Evolutionary conservation across 1,140 invertebrate genomes (phyloP).

Genomic region (Micrasema minimum): DNA sequence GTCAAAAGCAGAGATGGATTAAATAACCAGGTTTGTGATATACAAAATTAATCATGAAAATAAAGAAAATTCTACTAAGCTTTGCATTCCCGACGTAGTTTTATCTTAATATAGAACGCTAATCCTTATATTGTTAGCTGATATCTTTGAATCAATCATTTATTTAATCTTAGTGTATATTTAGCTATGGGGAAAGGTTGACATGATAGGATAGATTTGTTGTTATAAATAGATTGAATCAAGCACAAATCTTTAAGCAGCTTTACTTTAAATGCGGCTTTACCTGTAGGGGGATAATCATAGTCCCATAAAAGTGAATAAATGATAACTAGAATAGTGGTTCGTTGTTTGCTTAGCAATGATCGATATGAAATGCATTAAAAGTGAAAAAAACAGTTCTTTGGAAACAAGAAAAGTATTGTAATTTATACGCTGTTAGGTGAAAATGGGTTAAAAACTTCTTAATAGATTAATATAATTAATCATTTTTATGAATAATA

Average conservation of each 20-base stretch:
- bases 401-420: not conserved
- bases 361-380: slow-evolving; percentile 40
- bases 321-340: slow-evolving; percentile 37
- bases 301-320: slow-evolving; percentile 39
- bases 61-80: no score
- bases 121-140: no score
- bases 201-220: not conserved
- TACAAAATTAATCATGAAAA: no score
- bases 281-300: slow-evolving; percentile 34
- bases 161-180: not conserved
- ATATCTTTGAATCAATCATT: slow-evolving; percentile 7
- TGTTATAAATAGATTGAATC: slow-evolving; percentile 24
- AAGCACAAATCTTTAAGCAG: slow-evolving; percentile 24
- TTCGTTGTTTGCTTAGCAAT: slow-evolving; percentile 32
- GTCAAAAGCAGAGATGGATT: no score
- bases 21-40: no score
- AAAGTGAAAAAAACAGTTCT: not conserved
- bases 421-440: not conserved
- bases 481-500: not conserved
- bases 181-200: not conserved
- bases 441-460: not conserved
- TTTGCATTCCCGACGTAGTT: no score
- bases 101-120: no score
- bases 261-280: not conserved
- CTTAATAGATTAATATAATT: not conserved